Evolutionary conservation across 1,140 invertebrate genomes (phyloP).

Genomic region (Heliconius congener): DNA sequence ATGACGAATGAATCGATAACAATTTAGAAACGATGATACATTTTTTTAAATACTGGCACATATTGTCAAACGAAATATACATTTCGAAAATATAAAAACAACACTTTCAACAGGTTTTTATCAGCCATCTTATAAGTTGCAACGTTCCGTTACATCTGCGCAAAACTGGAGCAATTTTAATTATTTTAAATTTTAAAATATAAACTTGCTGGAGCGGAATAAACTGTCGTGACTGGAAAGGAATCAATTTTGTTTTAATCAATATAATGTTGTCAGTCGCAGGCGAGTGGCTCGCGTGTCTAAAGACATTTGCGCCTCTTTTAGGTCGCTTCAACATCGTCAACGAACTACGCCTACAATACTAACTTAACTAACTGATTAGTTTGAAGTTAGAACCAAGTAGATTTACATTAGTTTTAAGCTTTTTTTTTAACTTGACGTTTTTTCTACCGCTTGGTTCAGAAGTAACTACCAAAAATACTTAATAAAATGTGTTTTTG

Average conservation of each 20-base stretch:
- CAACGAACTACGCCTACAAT: slow-evolving; percentile 32
- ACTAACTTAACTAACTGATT: slow-evolving; percentile 33
- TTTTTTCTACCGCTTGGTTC: too few relatives aligned
- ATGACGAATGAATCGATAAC: too few relatives aligned
- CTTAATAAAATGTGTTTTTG: too few relatives aligned
- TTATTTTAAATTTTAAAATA: slow-evolving; percentile 13
- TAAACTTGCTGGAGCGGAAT: slow-evolving; percentile 15
- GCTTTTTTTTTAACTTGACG: too few relatives aligned
- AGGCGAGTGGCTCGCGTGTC: slow-evolving; percentile 55
- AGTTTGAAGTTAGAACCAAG: background rate
- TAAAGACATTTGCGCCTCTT: slow-evolving; percentile 48
- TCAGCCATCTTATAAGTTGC: background rate
- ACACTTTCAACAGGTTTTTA: background rate
- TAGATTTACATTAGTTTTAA: too few relatives aligned
- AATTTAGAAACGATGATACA: too few relatives aligned
- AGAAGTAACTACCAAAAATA: too few relatives aligned
- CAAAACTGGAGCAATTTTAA: slow-evolving; percentile 1
- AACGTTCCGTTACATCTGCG: background rate
- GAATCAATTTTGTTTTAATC: slow-evolving; percentile 51
- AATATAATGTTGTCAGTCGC: slow-evolving; percentile 50
- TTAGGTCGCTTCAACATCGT: slow-evolving; percentile 30
- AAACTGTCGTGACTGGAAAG: slow-evolving; percentile 37
- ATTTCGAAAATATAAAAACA: too few relatives aligned
- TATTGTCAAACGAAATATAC: too few relatives aligned
- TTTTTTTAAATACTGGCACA: too few relatives aligned